Evolutionary conservation across 2,888 invertebrate species (phyloP).

Genomic region (Diaphora mendica): DNA sequence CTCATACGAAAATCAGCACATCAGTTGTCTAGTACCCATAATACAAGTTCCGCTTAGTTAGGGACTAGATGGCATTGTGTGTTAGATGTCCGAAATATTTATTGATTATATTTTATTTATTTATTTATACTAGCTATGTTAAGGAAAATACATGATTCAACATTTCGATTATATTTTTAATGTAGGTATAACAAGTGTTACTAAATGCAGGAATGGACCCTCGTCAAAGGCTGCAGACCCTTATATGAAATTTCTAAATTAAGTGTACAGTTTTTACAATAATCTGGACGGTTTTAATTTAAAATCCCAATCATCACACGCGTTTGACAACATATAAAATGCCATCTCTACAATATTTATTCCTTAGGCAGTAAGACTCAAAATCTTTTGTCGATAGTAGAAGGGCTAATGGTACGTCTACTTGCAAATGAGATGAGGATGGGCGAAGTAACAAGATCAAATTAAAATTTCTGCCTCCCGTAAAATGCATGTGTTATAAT

Average conservation of each 20-base stretch:
- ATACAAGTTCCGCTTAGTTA: no score
- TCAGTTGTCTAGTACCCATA: no score
- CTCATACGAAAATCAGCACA: no score
- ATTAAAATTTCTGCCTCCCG: slow-evolving; percentile 58
- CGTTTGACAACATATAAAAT: slow-evolving; percentile 17
- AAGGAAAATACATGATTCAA: not conserved
- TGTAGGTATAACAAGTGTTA: slow-evolving; percentile 21
- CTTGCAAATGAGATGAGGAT: slow-evolving; percentile 57
- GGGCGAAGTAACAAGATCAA: slow-evolving; percentile 57
- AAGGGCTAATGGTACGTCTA: slow-evolving; percentile 14
- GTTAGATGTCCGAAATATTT: no score
- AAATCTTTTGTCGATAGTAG: slow-evolving; percentile 11
- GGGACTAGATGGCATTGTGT: no score
- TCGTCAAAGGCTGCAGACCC: slow-evolving; percentile 26
- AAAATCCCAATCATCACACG: slow-evolving; percentile 49
- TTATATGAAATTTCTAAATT: slow-evolving; percentile 43
- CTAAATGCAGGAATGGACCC: slow-evolving; percentile 28
- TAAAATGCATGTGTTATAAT: slow-evolving; percentile 48
- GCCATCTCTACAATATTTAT: slow-evolving; percentile 12
- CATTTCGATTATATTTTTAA: slow-evolving; percentile 22
- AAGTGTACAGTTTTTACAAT: slow-evolving; percentile 56
- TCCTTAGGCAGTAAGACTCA: slow-evolving; percentile 11
- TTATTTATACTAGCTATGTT: not conserved
- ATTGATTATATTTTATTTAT: no score
- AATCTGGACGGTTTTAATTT: slow-evolving; percentile 53